A percentile compares a stretch with the other conserved stretches of the same genome.
These are phyloP conservation scores for Baryphthengus martii DNA, from an alignment of 2,113 vertebrate species.

Conservation along the genomic window DNA sequence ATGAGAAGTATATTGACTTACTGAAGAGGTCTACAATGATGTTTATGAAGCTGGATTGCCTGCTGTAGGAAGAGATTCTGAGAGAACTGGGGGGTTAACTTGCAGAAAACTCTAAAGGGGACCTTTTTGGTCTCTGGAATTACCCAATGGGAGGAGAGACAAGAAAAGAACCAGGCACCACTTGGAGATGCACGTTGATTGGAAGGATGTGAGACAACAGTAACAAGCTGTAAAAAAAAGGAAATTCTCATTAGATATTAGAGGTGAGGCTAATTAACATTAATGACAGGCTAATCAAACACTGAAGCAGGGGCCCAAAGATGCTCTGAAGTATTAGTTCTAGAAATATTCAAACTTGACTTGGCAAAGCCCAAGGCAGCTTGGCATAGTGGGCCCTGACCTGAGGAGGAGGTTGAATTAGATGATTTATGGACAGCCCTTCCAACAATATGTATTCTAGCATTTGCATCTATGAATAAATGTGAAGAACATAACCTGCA, in stretches of 20 bases:
- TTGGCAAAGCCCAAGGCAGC: neutral
- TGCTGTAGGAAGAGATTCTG: neutral
- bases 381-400: neutral
- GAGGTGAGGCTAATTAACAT: neutral
- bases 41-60: neutral
- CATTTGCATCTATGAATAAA: neutral
- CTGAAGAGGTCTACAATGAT: neutral
- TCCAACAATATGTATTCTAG: neutral
- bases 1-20: neutral
- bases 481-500: neutral
- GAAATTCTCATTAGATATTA: neutral
- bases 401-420: neutral
- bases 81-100: rapidly evolving
- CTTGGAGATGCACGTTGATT: neutral
- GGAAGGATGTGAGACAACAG: neutral
- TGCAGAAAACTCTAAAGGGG: neutral
- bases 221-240: neutral
- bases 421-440: neutral
- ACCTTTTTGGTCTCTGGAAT: neutral
- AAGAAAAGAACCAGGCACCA: neutral
- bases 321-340: neutral
- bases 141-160: neutral
- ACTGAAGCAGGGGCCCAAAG: neutral
- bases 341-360: neutral
- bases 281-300: neutral